Percentiles rank a stretch among this genome's conserved stretches.
These are phyloP conservation scores for Oncorhynchus masou DNA, from an alignment of 2,113 vertebrate species.

Conservation along the genomic window DNA sequence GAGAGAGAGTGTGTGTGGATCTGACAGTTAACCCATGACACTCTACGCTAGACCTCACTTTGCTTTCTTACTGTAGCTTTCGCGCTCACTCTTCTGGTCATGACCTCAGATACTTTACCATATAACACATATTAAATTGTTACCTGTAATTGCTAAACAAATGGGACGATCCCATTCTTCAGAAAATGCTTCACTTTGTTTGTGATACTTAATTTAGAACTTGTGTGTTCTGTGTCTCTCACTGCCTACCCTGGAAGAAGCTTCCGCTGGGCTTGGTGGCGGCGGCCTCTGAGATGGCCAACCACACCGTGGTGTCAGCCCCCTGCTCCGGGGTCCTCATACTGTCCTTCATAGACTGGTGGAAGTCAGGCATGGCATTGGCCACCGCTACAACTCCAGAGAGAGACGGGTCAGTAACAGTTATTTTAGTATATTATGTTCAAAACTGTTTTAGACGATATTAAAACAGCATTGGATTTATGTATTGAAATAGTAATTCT, in stretches of 20 bases:
- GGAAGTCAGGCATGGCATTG: conserved; percentile 77
- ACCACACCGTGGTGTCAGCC: conserved; percentile 76
- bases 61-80: too few species aligned
- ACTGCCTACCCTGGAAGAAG: conserved; percentile 73
- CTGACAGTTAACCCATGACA: too few species aligned
- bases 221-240: not conserved
- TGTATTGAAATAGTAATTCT: too few species aligned
- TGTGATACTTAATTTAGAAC: too few species aligned
- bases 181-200: not conserved
- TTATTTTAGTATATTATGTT: not conserved
- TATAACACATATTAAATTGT: too few species aligned
- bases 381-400: conserved; percentile 63
- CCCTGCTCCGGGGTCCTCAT: conserved; percentile 76
- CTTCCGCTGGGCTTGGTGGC: conserved; percentile 63
- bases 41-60: too few species aligned
- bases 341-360: conserved; percentile 75
- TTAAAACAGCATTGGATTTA: too few species aligned
- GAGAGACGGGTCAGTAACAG: not conserved
- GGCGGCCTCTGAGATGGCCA: conserved; percentile 70
- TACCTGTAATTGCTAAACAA: not conserved
- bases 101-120: too few species aligned
- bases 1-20: not conserved
- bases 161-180: not conserved
- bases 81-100: too few species aligned
- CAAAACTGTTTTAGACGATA: too few species aligned